Evolutionary conservation across 1,140 invertebrate genomes (phyloP), one percentile per base, ranked within the genome.

Genomic region (Tetraneura akinire): DNA sequence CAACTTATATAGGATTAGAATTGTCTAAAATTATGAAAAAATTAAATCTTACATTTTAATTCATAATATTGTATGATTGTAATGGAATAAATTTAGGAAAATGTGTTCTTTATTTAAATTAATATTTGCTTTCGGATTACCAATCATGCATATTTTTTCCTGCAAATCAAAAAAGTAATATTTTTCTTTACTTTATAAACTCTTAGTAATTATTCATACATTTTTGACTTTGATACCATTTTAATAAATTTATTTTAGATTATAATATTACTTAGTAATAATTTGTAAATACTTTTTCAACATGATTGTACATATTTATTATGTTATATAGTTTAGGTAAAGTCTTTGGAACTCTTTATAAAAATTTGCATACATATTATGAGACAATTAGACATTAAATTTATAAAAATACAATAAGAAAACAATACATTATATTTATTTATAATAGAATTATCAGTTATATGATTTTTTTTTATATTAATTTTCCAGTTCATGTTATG

Each of bases 271-370:
- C 53, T 26, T 55, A 74, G 71, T 74, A 57, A 23, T 74, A 6
- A 42, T 74, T 74, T 74, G 71, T 74, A 74, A 55, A 74, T 55
- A 74, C 55, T 32, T 73, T 26, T 53, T 32, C 71, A 74, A 55
- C 29, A 1, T 55, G 29, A 37, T 74, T 74, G 71, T 74, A 74
- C 26, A 74, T 74, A 74, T 57, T 53, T 73, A 32, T 51, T 51
- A 57, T 21, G n/a, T 55, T 57, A 57, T 29, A 23, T 74, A 14
- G 29, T 55, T 66, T 74, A 37, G 29, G 21, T 57, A 57, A 74
- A 74, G 51, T 23, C n/a, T 74, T 74, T 57, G n/a, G 71, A 57
- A 74, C 42, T 55, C 49, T 74, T 32, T 70, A 51, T 51, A n/a
- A 11, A 21, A 9, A 68, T n/a, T 8, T 32, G n/a, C n/a, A n/a